Evolutionary conservation across 2,888 invertebrate genomes (phyloP).

Genomic region (Acrobasis repandana): DNA sequence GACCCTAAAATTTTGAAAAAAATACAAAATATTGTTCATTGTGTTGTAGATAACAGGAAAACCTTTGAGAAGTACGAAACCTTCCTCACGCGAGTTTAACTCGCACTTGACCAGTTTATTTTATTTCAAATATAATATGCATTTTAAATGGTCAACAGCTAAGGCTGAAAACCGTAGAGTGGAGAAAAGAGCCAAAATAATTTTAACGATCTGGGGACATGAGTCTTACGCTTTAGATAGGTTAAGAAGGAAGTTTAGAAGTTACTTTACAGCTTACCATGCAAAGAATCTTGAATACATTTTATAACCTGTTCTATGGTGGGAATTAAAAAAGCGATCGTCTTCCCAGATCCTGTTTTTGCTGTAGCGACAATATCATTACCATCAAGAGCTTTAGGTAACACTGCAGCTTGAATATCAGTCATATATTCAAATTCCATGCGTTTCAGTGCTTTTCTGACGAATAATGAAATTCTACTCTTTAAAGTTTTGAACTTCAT

Average conservation of each 20-base stretch:
- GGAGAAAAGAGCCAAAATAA: no score
- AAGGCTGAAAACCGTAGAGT: no score
- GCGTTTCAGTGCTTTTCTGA: slow-evolving; percentile 88
- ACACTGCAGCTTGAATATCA: slow-evolving; percentile 93
- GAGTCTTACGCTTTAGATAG: no score
- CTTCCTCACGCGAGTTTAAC: no score
- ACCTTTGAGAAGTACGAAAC: no score
- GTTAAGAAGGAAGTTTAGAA: not conserved
- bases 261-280: slow-evolving; percentile 39
- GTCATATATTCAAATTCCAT: slow-evolving; percentile 97
- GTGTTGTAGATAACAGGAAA: no score
- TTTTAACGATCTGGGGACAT: no score
- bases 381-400: slow-evolving; percentile 94
- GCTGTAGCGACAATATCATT: slow-evolving; percentile 97
- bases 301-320: slow-evolving; percentile 94
- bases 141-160: no score
- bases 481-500: slow-evolving; percentile 79
- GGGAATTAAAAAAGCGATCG: slow-evolving; percentile 96
- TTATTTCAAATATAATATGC: no score
- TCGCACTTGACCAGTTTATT: no score
- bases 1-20: no score
- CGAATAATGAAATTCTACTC: slow-evolving; percentile 87
- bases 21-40: no score
- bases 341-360: slow-evolving; percentile 98
- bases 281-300: slow-evolving; percentile 37